Conservation (phyloP, 2,113 vertebrate species). For the Tyto alba region DNA sequence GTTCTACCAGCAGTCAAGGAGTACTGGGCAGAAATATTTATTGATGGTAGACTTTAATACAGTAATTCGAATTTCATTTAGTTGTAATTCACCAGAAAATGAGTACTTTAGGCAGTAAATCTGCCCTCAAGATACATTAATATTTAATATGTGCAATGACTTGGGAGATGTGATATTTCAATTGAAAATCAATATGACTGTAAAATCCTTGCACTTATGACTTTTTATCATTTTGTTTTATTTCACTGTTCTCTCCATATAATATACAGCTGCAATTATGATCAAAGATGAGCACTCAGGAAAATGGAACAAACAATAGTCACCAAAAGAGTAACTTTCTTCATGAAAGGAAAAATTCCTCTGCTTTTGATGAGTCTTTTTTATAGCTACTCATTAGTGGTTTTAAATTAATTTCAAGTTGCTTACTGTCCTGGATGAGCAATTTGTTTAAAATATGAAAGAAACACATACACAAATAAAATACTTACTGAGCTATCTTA, state of each 20-base stretch:
- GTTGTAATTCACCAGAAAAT: constrained; percentile 22
- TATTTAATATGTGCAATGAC: constrained; percentile 3
- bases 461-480: background rate
- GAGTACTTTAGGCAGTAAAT: constrained; percentile 14
- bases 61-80: constrained; percentile 15
- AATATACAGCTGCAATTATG: background rate
- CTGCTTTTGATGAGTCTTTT: background rate
- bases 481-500: constrained; percentile 92
- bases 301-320: background rate
- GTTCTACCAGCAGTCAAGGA: background rate
- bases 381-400: background rate
- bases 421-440: background rate
- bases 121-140: background rate
- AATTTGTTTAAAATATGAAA: background rate
- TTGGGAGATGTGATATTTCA: constrained; percentile 21
- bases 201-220: background rate
- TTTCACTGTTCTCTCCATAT: background rate
- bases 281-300: background rate
- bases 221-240: constrained; percentile 26
- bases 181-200: constrained; percentile 19
- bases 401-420: background rate
- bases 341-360: background rate
- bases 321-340: background rate
- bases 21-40: background rate
- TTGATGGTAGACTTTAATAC: background rate